Evolutionary conservation across 2,888 invertebrate genomes (phyloP), one percentile per base, ranked within the genome.

Genomic region (Lasius fuliginosus): DNA sequence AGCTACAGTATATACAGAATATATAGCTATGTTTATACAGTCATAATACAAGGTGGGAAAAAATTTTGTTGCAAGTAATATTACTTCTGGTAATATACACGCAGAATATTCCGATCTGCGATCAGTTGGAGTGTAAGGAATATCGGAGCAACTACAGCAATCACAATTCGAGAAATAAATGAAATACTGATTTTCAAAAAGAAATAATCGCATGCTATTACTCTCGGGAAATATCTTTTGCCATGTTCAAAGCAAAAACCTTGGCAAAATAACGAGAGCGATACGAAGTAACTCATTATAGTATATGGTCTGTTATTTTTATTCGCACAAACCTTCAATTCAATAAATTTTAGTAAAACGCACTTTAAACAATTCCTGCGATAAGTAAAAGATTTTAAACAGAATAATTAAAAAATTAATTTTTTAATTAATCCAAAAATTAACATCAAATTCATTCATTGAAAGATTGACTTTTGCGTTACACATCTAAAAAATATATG

Each of bases 161-260:
- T 79, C 42, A 40, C 30, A 42, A 58, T 42, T 58, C 3, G 27
- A 73, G 36, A 73, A 73, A 79, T 85, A 75, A 85, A 85, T 56
- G 74, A 85, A 76, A 23, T 65, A 68, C 42, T 12, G 23, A 27
- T 49, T 53, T 81, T 60, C 33, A 64, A 69, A 67, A 81, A 71
- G 83, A 9, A 69, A 62, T 74, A 87, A 89, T 90, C 86, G 82
- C 75, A 81, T 68, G 58, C 81, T 83, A 77, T 89, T 85, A 67
- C 87, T 87, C 87, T 53, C 74, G 87, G 86, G 86, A 87, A 87
- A 87, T 85, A 86, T 74, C 75, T 84, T 86, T 85, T 74, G 65
- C 65, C 69, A 46, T 46, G 73, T 81, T 85, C 71, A 90, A 90
- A 89, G 86, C 83, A 40, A 76, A 86, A 87, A 68, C 85, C 85